These are phyloP conservation scores for Litoditis marina DNA, from an alignment of 2,888 invertebrate genomes.

Conservation along the genomic window DNA sequence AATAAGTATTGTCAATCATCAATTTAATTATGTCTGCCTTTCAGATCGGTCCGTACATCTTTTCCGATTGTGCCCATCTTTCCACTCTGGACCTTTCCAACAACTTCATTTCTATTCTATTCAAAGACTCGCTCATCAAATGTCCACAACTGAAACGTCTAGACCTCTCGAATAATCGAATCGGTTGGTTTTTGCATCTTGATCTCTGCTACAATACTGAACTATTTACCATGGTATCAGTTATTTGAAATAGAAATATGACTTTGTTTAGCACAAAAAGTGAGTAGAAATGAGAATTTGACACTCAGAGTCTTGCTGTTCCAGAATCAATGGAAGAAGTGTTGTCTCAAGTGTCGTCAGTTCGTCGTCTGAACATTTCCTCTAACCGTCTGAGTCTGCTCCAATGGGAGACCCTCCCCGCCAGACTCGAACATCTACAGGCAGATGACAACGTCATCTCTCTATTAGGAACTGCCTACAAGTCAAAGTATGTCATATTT, in stretches of 20 bases:
- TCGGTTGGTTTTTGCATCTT: slow-evolving; percentile 67
- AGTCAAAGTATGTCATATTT: slow-evolving; percentile 1
- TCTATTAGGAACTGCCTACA: slow-evolving; percentile 29
- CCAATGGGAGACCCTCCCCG: slow-evolving; percentile 37
- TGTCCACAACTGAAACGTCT: slow-evolving; percentile 45
- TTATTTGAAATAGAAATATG: too few species aligned
- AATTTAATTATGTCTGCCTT: not conserved
- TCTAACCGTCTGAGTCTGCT: slow-evolving; percentile 28
- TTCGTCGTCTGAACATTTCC: slow-evolving; percentile 34
- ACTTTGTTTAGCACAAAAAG: too few species aligned
- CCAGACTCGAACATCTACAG: slow-evolving; percentile 30
- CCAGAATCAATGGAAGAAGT: slow-evolving; percentile 34
- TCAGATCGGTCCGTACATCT: slow-evolving; percentile 49
- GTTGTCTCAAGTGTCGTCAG: slow-evolving; percentile 20
- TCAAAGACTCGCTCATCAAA: slow-evolving; percentile 50
- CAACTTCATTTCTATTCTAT: slow-evolving; percentile 46
- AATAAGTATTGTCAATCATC: not conserved
- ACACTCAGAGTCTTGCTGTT: not conserved
- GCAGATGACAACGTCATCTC: slow-evolving; percentile 40
- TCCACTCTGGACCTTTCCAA: slow-evolving; percentile 39
- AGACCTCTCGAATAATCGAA: slow-evolving; percentile 46
- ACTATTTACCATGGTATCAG: too few species aligned
- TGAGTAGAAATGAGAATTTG: too few species aligned
- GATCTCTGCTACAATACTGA: too few species aligned
- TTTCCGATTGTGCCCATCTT: slow-evolving; percentile 49